Evolutionary conservation across 2,888 invertebrate species (phyloP), one percentile per base, ranked within the genome.

Genomic region (Dione juno): DNA sequence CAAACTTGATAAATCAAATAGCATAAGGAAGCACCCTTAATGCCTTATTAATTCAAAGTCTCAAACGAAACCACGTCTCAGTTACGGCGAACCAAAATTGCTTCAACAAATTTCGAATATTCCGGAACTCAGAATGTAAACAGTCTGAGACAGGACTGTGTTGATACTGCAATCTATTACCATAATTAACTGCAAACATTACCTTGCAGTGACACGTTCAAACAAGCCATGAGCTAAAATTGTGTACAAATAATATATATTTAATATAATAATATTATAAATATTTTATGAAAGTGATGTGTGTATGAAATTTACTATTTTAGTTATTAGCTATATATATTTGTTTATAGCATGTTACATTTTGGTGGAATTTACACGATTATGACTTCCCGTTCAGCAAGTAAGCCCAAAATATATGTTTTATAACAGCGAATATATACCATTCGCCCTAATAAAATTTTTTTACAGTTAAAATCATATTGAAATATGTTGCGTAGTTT

Each of bases 151-250:
- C 78, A 72, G 73, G 77, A 73, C 73, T 54, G 76, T 80, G 78
- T 78, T 78, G 84, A 81, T 79, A 77, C 77, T 86, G 86, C 85
- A 87, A 84, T 84, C 85, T 85, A 90, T 90, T 89, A 88, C 80
- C 85, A 85, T 90, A 90, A 90, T 90, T 89, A 89, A 90, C 82
- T 80, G 82, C 87, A 90, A 89, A 90, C 86, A 88, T 77, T 82
- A 83, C 82, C 81, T 79, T 81, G 82, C 82, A 81, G 85, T 84
- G 87, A 87, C 87, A 85, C 78, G 87, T 81, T 85, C 86, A 89
- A 89, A 87, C 83, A 87, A 76, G 73, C 84, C 85, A 86, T 87
- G 84, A 79, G 81, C 80, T 82, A 82, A 86, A 88, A 88, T 86
- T 86, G 79, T 78, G 77, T 76, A 83, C 82, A 87, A 88, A 88